Evolutionary conservation across 2,113 vertebrate species (phyloP).

Genomic region (Callionymus lyra): DNA sequence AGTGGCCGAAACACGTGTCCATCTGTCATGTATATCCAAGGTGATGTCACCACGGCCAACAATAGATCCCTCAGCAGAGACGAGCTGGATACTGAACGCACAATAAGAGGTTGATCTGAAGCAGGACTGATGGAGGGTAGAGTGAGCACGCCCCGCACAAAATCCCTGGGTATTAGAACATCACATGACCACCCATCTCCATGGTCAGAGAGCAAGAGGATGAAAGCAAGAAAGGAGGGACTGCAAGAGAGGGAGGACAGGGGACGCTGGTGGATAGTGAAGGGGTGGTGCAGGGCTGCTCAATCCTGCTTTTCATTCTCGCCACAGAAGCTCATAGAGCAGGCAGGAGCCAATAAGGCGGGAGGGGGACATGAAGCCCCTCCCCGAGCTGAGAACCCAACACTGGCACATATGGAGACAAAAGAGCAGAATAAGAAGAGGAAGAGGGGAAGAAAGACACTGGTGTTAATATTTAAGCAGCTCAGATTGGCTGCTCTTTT

Average conservation of each 20-base stretch:
- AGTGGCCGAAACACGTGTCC: constrained; percentile 1
- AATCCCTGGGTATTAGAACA: constrained; percentile 56
- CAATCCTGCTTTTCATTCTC: constrained; percentile 10
- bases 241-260: constrained; percentile 7
- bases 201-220: constrained; percentile 17
- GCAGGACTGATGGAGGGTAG: constrained; percentile 26
- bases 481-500: background rate
- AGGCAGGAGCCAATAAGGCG: constrained; percentile 25
- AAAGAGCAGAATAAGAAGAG: constrained; percentile 12
- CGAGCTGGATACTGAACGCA: too few relatives aligned
- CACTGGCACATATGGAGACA: constrained; percentile 7
- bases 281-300: constrained; percentile 29
- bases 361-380: constrained; percentile 10
- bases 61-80: constrained; percentile 5
- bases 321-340: constrained; percentile 5
- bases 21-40: background rate
- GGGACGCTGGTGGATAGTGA: constrained; percentile 12
- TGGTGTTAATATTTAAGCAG: background rate
- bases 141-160: constrained; percentile 51
- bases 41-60: constrained; percentile 3
- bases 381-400: constrained; percentile 13
- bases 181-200: constrained; percentile 53
- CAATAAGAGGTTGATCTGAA: constrained; percentile 4
- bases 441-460: constrained; percentile 1
- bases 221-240: constrained; percentile 6